Base-by-base conservation (phyloP, 2,113 vertebrate genomes). In the Lethenteron camtschaticum region DNA sequence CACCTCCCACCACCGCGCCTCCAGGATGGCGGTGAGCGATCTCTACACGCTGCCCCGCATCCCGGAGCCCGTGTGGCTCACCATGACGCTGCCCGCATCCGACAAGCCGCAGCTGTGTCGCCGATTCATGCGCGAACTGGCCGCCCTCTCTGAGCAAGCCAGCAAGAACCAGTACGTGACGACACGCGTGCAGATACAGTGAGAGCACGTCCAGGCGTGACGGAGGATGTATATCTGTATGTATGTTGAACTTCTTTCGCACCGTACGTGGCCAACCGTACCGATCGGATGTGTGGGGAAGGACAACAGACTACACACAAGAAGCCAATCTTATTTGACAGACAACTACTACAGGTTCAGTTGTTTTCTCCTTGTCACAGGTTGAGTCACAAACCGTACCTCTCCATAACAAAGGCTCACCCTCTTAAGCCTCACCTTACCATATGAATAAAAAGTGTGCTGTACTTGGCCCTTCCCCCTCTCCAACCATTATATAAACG, bases 41-140 rank as follows among this genome's bases (percentile, higher is more conserved):
- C 88, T 99, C 56, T 99, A 97, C 75, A 96, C 86, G 3, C 96
- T 96, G 94, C 94, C 94, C 4, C 84, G 94, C 11, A 88, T 97
- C 70, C 82, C 86, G 14, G 90, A 99, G 76, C 94, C 94, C 10
- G 92, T 95, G 58, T 99, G 94, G 94, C 81, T 97, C 63, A 91
- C 90, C 0, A 97, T 99, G 94, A 97, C 94, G 89, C 96, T 92
- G 0, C 88, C 88, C 11, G 82, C 80, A 2, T 85, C 88, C 0
- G 90, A 91, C 72, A 99, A 97, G 80, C 95, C 92, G 77, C 89
- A 92, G 72, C 86, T 99, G 4, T 99, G 92, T 73, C 83, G 88
- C 59, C 87, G 87, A 72, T 97, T 99, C 80, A 96, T 99, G 90
- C 87, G 83, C 77, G 92, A 96, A 73, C 85, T 99, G 71, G 85